A percentile compares a stretch with the other conserved stretches of the same genome.
These are phyloP conservation scores for Drosophila maculinotata DNA, from an alignment of 2,888 invertebrate genomes.

Conservation along the genomic window DNA sequence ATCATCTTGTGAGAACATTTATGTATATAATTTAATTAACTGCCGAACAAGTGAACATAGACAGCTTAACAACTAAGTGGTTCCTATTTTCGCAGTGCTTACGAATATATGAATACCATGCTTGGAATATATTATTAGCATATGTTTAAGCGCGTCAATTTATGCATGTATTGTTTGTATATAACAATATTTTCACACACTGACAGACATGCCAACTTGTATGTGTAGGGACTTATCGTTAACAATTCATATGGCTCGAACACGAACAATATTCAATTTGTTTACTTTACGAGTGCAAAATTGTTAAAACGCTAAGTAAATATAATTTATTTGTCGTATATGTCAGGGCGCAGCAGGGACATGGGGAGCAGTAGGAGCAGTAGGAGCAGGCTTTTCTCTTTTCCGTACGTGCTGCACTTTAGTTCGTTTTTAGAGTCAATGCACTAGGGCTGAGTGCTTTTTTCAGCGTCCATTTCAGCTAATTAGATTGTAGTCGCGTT, in stretches of 20 bases:
- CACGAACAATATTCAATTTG: slow-evolving; percentile 41
- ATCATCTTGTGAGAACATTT: too few species aligned
- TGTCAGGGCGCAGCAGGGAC: slow-evolving; percentile 15
- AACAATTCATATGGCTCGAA: slow-evolving; percentile 34
- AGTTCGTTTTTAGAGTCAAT: background rate
- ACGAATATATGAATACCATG: background rate
- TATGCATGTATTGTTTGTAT: background rate
- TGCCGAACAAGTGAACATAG: background rate
- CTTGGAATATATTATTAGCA: slow-evolving; percentile 11
- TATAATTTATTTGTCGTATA: slow-evolving; percentile 52
- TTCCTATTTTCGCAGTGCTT: slow-evolving; percentile 2
- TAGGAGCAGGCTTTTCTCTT: background rate
- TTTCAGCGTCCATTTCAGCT: slow-evolving; percentile 31
- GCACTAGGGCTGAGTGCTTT: slow-evolving; percentile 25
- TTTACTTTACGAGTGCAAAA: slow-evolving; percentile 49
- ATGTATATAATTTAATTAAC: background rate
- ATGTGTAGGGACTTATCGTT: slow-evolving; percentile 30
- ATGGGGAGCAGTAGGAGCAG: background rate
- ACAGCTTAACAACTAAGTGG: slow-evolving; percentile 3
- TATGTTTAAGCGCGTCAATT: slow-evolving; percentile 11
- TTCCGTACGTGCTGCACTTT: slow-evolving; percentile 8
- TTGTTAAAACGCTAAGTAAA: slow-evolving; percentile 56
- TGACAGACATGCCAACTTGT: slow-evolving; percentile 11
- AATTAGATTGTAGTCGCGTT: too few species aligned
- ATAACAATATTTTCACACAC: background rate